Base-by-base conservation (phyloP, 2,797 vertebrate genomes). In the Enteromius viviparus region DNA sequence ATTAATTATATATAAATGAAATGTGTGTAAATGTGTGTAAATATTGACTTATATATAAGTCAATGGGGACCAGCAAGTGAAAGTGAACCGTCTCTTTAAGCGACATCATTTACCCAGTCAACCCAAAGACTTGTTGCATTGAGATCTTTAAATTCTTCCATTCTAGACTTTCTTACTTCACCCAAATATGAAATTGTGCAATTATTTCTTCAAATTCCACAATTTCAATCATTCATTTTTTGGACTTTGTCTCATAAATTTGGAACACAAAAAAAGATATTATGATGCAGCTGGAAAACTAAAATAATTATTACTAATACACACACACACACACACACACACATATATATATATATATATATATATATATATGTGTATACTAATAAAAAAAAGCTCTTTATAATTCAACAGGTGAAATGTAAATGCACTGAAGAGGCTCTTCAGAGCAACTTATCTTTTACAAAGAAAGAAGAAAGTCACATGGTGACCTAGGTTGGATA, bases 401-500 rank as follows among this genome's bases (percentile, higher is more conserved):
- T n/a, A n/a, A n/a, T n/a, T 9, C 9, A 55, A n/a, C 21, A 0
- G 21, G 21, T 21, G 51, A 9, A 53, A 53, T 6, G 12, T 70
- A 47, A 23, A 9, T 17, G 15, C 23, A 17, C 17, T 14, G n/a
- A 71, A 71, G 19, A 49, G 26, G 49, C 34, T 23, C 7, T 49
- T 47, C 69, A 47, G 23, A 19, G 29, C 23, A 10, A 17, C 15
- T 29, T 71, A 26, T 71, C 23, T 71, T 12, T 49, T 17, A 14
- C 69, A 49, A 15, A 19, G 26, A 72, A 72, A 49, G 29, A 9
- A 47, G 6, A 45, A 47, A 70, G 65, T 68, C 34, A 68, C 34
- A 68, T 4, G 64, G n/a, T 6, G 91, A 89, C 88, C 80, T 82
- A 83, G 62, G 75, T 23, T 47, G 74, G 58, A 74, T 55, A 37